phyloP scores from a whole-genome alignment of 1,140 invertebrate species.

The Propsilocerus akamusi region DNA sequence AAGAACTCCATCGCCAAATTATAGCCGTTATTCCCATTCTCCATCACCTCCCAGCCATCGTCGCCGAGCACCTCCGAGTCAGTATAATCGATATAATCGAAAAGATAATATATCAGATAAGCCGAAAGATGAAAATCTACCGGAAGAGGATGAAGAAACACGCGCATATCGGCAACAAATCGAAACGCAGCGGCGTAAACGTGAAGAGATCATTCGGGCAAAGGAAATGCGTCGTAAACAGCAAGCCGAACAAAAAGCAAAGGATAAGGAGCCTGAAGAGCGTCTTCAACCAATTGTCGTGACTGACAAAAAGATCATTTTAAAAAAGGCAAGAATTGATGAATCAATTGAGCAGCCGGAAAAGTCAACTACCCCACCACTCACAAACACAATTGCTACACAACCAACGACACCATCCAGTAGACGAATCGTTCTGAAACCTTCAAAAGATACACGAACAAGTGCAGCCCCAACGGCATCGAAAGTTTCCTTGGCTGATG shows the following conservation, averaged over 20 bases:
- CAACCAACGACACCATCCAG: too few relatives aligned
- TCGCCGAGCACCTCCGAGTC: not conserved
- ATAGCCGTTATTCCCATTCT: constrained; percentile 10
- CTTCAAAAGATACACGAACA: too few relatives aligned
- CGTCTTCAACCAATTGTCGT: constrained; percentile 11
- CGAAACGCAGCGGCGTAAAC: constrained; percentile 39
- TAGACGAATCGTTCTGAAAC: too few relatives aligned
- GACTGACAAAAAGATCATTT: constrained; percentile 20
- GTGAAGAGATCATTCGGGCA: constrained; percentile 35
- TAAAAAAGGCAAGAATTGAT: constrained; percentile 17
- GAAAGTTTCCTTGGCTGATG: too few relatives aligned
- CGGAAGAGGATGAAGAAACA: constrained; percentile 40
- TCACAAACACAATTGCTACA: too few relatives aligned
- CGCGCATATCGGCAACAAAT: constrained; percentile 39
- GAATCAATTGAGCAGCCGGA: too few relatives aligned
- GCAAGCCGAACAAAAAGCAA: constrained; percentile 26
- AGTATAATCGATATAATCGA: not conserved
- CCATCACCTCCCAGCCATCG: not conserved
- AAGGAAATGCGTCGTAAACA: constrained; percentile 40
- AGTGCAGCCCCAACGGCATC: too few relatives aligned
- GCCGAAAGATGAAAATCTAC: constrained; percentile 6
- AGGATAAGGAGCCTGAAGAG: constrained; percentile 16
- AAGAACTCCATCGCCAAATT: constrained; percentile 13
- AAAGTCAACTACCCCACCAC: not conserved
- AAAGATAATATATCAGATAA: not conserved